Evolutionary conservation across 2,797 vertebrate species (phyloP).

Genomic region (Coilia nasus): DNA sequence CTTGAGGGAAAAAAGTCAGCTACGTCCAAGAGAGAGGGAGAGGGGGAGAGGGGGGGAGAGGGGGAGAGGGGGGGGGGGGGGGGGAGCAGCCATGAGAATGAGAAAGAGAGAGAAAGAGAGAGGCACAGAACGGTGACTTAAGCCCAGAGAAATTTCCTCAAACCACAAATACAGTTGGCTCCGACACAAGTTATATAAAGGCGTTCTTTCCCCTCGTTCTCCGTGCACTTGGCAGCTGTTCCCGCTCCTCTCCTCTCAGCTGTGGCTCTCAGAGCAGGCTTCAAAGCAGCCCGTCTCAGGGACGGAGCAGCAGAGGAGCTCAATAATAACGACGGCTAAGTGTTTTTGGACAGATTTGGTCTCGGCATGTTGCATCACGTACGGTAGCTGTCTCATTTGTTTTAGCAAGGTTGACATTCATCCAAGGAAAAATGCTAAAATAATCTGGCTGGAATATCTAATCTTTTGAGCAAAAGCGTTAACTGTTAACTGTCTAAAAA

Average conservation of each 20-base stretch:
- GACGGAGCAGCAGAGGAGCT: slow-evolving; percentile 35
- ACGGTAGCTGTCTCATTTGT: slow-evolving; percentile 27
- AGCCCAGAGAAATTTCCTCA: slow-evolving; percentile 62
- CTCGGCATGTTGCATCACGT: slow-evolving; percentile 37
- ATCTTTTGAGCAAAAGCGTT: not conserved
- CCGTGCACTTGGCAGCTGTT: slow-evolving; percentile 61
- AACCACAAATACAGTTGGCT: slow-evolving; percentile 71
- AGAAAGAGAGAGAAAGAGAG: slow-evolving; percentile 29
- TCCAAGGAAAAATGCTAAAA: not conserved
- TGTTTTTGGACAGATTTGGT: slow-evolving; percentile 41
- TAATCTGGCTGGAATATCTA: not conserved
- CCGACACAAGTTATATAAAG: slow-evolving; percentile 70
- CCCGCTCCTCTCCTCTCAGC: slow-evolving; percentile 55
- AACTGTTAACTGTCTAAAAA: not conserved
- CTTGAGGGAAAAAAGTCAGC: slow-evolving; percentile 4
- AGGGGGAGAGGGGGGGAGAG: slow-evolving; percentile 19
- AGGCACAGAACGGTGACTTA: not conserved
- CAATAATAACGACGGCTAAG: slow-evolving; percentile 38
- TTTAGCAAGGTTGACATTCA: not conserved
- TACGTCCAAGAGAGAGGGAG: slow-evolving; percentile 1
- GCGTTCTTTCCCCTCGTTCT: slow-evolving; percentile 28
- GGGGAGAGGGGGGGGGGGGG: slow-evolving; percentile 33
- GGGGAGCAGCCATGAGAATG: not conserved
- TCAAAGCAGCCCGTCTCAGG: slow-evolving; percentile 53
- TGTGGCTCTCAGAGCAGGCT: slow-evolving; percentile 58